phyloP scores from a whole-genome alignment of 2,797 vertebrate species.

The Sebastes dallii region DNA sequence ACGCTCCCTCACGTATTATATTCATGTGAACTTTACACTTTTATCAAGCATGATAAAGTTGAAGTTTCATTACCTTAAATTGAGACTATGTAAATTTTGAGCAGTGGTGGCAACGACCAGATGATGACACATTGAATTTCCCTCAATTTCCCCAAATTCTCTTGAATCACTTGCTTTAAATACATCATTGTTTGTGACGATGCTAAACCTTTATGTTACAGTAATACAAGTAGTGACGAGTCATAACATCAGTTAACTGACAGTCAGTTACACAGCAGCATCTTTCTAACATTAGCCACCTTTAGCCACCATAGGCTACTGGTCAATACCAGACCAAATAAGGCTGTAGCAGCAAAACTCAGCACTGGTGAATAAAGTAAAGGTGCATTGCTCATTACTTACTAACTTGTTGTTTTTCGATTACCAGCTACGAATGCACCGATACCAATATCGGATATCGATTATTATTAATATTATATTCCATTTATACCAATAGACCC shows the following conservation, averaged over 20 bases:
- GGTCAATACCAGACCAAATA: neutral
- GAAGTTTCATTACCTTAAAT: neutral
- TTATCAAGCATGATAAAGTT: neutral
- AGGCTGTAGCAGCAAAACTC: neutral
- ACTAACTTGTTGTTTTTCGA: neutral
- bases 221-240: neutral
- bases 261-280: too few relatives aligned
- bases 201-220: neutral
- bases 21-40: neutral
- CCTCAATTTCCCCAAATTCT: conserved; percentile 19
- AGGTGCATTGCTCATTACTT: neutral
- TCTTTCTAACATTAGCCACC: neutral
- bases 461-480: too few relatives aligned
- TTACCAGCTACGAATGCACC: neutral
- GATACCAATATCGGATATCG: too few relatives aligned
- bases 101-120: neutral
- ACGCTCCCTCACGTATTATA: neutral
- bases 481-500: too few relatives aligned
- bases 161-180: neutral
- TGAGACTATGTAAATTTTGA: neutral
- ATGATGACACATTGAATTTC: neutral
- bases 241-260: too few relatives aligned
- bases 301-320: neutral
- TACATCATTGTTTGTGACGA: neutral
- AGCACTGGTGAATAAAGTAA: neutral